Base-by-base conservation (phyloP, 1,140 invertebrate species). In the Zaprionus nigranus region DNA sequence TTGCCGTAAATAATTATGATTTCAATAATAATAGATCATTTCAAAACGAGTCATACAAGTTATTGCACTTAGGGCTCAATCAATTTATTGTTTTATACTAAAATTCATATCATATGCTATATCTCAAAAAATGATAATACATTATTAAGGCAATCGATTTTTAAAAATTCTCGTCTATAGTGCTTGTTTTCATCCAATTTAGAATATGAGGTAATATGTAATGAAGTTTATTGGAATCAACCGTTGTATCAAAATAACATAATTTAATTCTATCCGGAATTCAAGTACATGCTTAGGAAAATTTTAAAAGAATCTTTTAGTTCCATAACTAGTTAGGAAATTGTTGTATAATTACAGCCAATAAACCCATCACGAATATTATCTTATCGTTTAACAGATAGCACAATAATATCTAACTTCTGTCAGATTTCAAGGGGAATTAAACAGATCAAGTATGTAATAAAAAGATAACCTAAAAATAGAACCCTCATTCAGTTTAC, bases 371-470 rank as follows among this genome's bases (percentile, higher is more conserved):
- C 43, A 56, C 58, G 20, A 56, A 57, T 43, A 58, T 67, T 77
- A 73, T 77, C 75, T 77, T 77, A 77, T 77, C 75, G 26, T n/a
- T 58, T 43, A 77, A 67, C 30, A 73, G 57, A 73, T 72, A 74
- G 36, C 3, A 36, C 20, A 51, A 38, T 56, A 57, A 15, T 13
- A 67, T 28, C 62, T 61, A 36, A 43, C n/a, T 26, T 3, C 24
- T 66, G 36, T 65, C 63, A 57, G 53, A 30, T 24, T 53, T 30
- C 24, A 26, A 20, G 15, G 11, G 15, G 12, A 46, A 26, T 61
- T 57, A 30, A 46, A 46, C 30, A 77, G 62, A 73, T 73, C 40
- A 66, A 46, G 12, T 12, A 54, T 53, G 49, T 36, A 58, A 63
- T 60, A 30, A 22, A 17, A 26, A 64, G 30, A 36, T 46, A 28